Evolutionary conservation across 2,888 invertebrate species (phyloP), one percentile per base, ranked within the genome.

Genomic region (Caenorhabditis sp.): DNA sequence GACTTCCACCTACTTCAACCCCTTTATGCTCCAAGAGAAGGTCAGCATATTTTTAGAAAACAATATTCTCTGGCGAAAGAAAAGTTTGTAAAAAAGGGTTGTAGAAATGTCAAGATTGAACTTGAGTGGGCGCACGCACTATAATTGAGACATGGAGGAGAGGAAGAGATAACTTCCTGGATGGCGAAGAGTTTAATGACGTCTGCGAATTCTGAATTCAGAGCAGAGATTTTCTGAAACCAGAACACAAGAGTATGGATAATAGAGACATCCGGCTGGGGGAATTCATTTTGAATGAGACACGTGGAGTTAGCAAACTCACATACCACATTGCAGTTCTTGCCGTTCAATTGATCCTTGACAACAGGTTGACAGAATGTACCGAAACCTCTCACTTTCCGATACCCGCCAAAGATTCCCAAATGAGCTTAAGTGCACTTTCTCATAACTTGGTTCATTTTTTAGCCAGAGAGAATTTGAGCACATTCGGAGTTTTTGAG

Each of bases 101-200:
- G 14, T 22, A 61, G 22, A 24, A 19, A 19, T 31, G n/a, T 28
- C 12, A n/a, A 54, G 54, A 68, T 68, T 54, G 68, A 54, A 66
- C 31, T 66, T 59, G 72, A 49, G 73, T 35, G 73, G 63, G 73
- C 64, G 64, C 64, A 14, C 64, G 64, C 64, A 14, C 56, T 68
- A 74, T 64, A 73, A 74, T 74, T 64, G 74, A 64, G 73, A 63
- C 38, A 51, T 44, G 74, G 74, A 74, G 41, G 74, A 64, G 74
- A 56, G 56, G 74, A 64, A 63, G 61, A 63, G 61, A 26, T 26
- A 19, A 64, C 64, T 74, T 74, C 74, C 64, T 54, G 41, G 28
- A 24, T n/a, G 26, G 6, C 6, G 38, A 10, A 38, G 64, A 41
- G 54, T 51, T 44, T 16, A 47, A 47, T 73, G 61, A 63, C 73